Evolutionary conservation across 2,888 invertebrate species (phyloP).

Genomic region (Carpatolechia fugitivella): DNA sequence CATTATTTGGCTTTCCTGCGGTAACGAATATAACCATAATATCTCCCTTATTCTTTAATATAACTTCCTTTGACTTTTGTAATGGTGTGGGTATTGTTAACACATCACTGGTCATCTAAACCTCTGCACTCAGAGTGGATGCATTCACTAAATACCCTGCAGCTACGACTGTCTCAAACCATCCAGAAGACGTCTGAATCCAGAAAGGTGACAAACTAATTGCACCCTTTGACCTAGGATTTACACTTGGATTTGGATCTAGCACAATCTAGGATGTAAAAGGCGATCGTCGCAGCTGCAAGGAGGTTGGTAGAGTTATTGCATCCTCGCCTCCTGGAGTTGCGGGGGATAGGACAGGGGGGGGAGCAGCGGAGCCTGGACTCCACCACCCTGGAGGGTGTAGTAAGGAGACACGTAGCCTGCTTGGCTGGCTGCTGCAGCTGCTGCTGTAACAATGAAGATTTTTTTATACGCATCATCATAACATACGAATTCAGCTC

Average conservation of each 20-base stretch:
- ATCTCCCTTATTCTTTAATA: slow-evolving; percentile 1
- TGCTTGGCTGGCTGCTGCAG: slow-evolving; percentile 80
- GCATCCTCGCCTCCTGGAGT: slow-evolving; percentile 88
- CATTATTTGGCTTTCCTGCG: slow-evolving; percentile 59
- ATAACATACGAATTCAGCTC: too few species aligned
- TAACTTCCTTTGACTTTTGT: not conserved
- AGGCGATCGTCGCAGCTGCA: not conserved
- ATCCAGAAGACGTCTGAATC: not conserved
- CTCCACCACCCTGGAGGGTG: slow-evolving; percentile 81
- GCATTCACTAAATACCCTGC: not conserved
- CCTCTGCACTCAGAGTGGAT: slow-evolving; percentile 1
- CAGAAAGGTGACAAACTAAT: not conserved
- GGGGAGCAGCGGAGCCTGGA: slow-evolving; percentile 81
- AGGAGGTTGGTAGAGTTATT: slow-evolving; percentile 62
- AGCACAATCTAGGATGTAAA: not conserved
- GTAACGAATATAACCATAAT: slow-evolving; percentile 32
- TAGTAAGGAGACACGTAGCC: slow-evolving; percentile 88
- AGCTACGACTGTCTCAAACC: not conserved
- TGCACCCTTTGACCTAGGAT: too few species aligned
- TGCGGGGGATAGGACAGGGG: slow-evolving; percentile 82
- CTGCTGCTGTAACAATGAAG: slow-evolving; percentile 48
- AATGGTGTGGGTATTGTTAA: not conserved
- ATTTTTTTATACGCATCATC: too few species aligned
- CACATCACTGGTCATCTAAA: slow-evolving; percentile 5
- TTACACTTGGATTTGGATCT: not conserved